A percentile compares a stretch with the other conserved stretches of the same genome.
Conservation (phyloP, 2,113 vertebrate genomes). For the Recurvirostra avosetta region DNA sequence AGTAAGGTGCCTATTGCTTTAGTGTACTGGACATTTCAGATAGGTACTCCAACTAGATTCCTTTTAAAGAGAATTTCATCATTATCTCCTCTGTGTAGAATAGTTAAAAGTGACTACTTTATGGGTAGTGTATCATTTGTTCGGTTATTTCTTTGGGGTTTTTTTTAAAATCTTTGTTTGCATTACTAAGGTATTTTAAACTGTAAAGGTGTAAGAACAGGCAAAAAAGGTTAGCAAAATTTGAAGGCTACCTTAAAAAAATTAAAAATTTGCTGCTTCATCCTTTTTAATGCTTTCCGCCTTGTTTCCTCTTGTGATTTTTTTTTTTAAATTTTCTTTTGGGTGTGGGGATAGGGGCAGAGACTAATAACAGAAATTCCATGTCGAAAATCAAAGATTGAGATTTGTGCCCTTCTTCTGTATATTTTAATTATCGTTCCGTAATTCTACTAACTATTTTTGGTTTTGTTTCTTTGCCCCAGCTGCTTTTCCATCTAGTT, state of each 20-base stretch:
- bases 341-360: neutral
- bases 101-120: neutral
- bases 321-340: neutral
- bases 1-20: neutral
- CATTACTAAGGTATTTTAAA: neutral
- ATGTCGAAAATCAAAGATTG: neutral
- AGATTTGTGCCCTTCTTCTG: neutral
- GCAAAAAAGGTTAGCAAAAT: neutral
- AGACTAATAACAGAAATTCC: neutral
- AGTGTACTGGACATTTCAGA: neutral
- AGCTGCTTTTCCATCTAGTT: neutral
- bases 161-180: neutral
- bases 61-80: neutral
- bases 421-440: neutral
- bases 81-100: neutral
- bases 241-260: neutral
- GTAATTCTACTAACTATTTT: neutral
- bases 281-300: neutral
- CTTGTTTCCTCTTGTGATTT: neutral
- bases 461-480: neutral
- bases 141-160: neutral
- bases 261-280: neutral
- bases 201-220: neutral
- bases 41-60: neutral
- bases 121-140: rapidly evolving